Conservation (phyloP, 2,113 vertebrate species). For the Acrocephalus kingi region DNA sequence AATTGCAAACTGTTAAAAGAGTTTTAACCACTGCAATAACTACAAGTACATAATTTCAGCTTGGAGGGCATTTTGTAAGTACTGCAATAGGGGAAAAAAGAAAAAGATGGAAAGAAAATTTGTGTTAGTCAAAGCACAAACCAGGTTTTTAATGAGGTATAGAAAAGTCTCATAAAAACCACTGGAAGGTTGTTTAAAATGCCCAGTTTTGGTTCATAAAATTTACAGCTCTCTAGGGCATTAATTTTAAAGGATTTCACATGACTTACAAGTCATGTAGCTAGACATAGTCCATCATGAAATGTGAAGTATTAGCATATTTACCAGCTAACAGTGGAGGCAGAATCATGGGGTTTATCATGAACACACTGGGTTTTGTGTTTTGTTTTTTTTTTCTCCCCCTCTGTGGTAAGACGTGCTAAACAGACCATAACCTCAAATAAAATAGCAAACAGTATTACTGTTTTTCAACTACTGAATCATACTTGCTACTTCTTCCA, state of each 20-base stretch:
- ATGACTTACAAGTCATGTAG: not conserved
- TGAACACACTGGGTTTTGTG: not conserved
- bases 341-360: not conserved
- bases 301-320: not conserved
- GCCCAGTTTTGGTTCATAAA: not conserved
- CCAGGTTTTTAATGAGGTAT: not conserved
- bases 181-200: not conserved
- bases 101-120: not conserved
- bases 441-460: not conserved
- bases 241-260: not conserved
- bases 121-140: not conserved
- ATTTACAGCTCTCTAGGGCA: not conserved
- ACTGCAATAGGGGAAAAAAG: not conserved
- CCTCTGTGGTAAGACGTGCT: not conserved
- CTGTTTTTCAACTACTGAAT: not conserved
- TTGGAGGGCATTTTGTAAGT: not conserved
- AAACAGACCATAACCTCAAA: not conserved
- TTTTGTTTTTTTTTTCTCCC: not conserved
- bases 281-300: not conserved
- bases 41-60: not conserved
- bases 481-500: not conserved
- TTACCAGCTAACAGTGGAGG: not conserved
- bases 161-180: not conserved
- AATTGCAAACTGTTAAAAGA: not conserved
- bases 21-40: not conserved